phyloP scores from a whole-genome alignment of 2,888 invertebrate genomes.

The Xestia xanthographa region DNA sequence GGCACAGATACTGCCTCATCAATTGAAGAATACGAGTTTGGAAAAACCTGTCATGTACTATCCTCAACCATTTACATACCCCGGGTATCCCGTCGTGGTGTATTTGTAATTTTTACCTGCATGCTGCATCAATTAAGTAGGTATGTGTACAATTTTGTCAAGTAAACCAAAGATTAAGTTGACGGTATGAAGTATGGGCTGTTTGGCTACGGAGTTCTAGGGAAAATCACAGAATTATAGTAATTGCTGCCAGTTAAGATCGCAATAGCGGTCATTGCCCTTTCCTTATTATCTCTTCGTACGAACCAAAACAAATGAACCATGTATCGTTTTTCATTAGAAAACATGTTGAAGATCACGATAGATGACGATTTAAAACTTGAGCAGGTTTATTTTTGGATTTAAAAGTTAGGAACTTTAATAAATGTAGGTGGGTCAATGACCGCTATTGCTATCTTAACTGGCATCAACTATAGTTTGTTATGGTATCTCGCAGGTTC shows the following conservation, averaged over 20 bases:
- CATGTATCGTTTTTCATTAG: too few species aligned
- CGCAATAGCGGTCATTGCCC: too few species aligned
- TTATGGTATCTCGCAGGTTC: background rate
- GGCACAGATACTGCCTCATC: slow-evolving; percentile 79
- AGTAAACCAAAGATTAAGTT: background rate
- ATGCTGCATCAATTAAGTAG: background rate
- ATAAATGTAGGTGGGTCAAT: too few species aligned
- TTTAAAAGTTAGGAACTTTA: too few species aligned
- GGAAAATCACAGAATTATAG: background rate
- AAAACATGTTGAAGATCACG: too few species aligned
- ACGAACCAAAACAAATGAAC: too few species aligned
- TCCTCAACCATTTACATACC: slow-evolving; percentile 85
- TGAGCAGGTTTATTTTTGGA: too few species aligned
- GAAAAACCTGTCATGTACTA: slow-evolving; percentile 78
- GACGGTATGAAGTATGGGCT: background rate
- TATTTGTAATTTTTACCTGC: slow-evolving; percentile 71
- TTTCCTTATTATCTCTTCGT: too few species aligned
- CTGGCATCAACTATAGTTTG: too few species aligned
- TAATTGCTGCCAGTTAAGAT: too few species aligned
- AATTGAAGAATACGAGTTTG: slow-evolving; percentile 75
- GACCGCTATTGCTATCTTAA: too few species aligned
- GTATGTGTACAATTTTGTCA: background rate
- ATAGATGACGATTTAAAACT: too few species aligned
- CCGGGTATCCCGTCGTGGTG: slow-evolving; percentile 84
- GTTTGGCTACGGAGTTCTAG: background rate